Percentiles rank a stretch among this genome's conserved stretches.
Evolutionary conservation across 1,140 invertebrate genomes (phyloP).

Genomic region (Popillia japonica): DNA sequence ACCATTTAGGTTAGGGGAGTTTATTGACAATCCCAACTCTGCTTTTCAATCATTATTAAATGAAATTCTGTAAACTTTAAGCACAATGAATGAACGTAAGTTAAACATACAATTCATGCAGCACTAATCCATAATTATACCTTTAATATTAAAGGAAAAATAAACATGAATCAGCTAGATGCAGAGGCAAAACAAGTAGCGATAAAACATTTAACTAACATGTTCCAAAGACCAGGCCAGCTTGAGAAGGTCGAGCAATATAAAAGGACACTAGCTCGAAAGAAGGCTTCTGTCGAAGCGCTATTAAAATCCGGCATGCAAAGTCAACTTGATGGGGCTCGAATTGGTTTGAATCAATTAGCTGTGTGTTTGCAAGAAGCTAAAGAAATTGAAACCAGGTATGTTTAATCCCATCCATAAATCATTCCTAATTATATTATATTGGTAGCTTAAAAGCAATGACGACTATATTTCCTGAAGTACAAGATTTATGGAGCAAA

Average conservation of each 20-base stretch:
- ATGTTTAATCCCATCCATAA: slow-evolving; percentile 41
- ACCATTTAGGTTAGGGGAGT: too few species aligned
- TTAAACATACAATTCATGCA: not conserved
- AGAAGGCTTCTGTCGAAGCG: slow-evolving; percentile 95
- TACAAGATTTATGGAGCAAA: slow-evolving; percentile 77
- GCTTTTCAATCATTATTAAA: too few species aligned
- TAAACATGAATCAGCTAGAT: slow-evolving; percentile 80
- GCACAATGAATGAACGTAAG: slow-evolving; percentile 13
- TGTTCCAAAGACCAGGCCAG: slow-evolving; percentile 94
- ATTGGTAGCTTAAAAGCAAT: slow-evolving; percentile 68
- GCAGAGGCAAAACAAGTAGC: slow-evolving; percentile 84
- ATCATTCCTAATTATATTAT: not conserved
- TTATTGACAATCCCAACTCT: too few species aligned
- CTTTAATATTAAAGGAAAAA: slow-evolving; percentile 37
- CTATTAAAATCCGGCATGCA: slow-evolving; percentile 99
- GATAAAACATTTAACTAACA: slow-evolving; percentile 89
- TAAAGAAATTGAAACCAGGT: slow-evolving; percentile 72
- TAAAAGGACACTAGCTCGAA: slow-evolving; percentile 78
- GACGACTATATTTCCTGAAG: slow-evolving; percentile 69
- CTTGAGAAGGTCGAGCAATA: slow-evolving; percentile 95
- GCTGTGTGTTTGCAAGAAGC: slow-evolving; percentile 86
- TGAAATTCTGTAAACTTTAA: not conserved
- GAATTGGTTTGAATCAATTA: slow-evolving; percentile 91
- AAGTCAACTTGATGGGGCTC: slow-evolving; percentile 95
- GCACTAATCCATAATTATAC: not conserved